Conservation (phyloP, 2,113 vertebrate genomes). For the Centropristis striata region DNA sequence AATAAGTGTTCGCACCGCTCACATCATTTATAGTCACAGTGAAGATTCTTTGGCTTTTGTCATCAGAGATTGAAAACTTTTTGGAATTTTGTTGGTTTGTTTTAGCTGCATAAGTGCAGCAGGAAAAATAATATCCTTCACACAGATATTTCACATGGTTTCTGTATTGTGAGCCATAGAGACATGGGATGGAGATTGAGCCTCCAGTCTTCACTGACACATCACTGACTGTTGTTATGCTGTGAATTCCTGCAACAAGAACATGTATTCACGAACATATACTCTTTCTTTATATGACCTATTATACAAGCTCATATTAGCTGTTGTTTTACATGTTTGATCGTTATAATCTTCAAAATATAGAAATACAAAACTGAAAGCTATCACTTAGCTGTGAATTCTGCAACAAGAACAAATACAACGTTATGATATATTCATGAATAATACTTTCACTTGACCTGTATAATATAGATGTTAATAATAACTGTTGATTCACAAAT, state of each 20-base stretch:
- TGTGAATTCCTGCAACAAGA: conserved; percentile 45
- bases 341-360: no score
- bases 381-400: conserved; percentile 19
- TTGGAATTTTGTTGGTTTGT: background rate
- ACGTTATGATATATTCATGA: no score
- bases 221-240: conserved; percentile 23
- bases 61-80: conserved; percentile 55
- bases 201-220: conserved; percentile 39
- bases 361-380: no score
- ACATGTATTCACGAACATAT: background rate
- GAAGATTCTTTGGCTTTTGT: conserved; percentile 38
- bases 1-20: rapidly evolving
- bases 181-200: conserved; percentile 62
- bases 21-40: conserved; percentile 49
- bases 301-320: no score
- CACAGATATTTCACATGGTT: conserved; percentile 63
- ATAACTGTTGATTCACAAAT: no score
- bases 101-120: background rate
- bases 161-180: conserved; percentile 1
- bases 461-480: no score
- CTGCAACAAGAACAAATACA: conserved; percentile 24
- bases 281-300: background rate
- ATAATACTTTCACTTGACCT: no score
- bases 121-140: rapidly evolving
- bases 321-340: no score